A percentile compares a stretch with the other conserved stretches of the same genome.
phyloP scores from a whole-genome alignment of 2,888 invertebrate species.

The Dexiosoma caninum region DNA sequence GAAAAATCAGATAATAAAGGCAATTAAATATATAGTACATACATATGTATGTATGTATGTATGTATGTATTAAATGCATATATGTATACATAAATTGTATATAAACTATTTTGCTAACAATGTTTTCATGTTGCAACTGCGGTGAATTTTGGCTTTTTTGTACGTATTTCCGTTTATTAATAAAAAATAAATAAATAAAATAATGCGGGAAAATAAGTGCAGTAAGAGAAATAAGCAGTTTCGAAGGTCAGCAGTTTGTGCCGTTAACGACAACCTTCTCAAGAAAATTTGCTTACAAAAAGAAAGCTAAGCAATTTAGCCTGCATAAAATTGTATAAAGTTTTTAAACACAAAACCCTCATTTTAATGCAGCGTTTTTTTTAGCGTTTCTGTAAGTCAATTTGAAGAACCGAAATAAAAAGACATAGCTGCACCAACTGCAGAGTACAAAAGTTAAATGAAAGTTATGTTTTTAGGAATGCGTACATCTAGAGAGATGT shows the following conservation, averaged over 20 bases:
- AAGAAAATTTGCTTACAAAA: conserved; percentile 20
- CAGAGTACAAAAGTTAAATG: neutral
- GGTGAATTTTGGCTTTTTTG: neutral
- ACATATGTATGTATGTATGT: too few species aligned
- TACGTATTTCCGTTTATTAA: neutral
- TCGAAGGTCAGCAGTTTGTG: conserved; percentile 51
- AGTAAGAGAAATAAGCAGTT: conserved; percentile 3
- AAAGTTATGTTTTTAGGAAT: neutral
- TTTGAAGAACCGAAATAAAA: neutral
- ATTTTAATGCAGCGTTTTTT: neutral
- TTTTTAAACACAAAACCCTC: conserved; percentile 26
- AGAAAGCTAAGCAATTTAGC: conserved; percentile 25
- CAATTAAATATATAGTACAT: too few species aligned
- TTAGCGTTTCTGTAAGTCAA: conserved; percentile 31
- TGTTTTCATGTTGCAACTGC: conserved; percentile 8
- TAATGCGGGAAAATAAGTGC: neutral
- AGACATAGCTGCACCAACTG: neutral
- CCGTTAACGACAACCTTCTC: conserved; percentile 26
- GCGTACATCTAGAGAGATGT: neutral
- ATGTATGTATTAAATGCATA: too few species aligned
- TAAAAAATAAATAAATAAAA: neutral
- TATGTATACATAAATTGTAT: neutral
- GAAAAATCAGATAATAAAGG: conserved; percentile 3
- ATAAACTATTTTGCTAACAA: neutral
- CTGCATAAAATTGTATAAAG: conserved; percentile 31